Percentiles rank a stretch among this genome's conserved stretches.
Evolutionary conservation across 2,888 invertebrate species (phyloP).

Genomic region (Lithophane ornitopus): DNA sequence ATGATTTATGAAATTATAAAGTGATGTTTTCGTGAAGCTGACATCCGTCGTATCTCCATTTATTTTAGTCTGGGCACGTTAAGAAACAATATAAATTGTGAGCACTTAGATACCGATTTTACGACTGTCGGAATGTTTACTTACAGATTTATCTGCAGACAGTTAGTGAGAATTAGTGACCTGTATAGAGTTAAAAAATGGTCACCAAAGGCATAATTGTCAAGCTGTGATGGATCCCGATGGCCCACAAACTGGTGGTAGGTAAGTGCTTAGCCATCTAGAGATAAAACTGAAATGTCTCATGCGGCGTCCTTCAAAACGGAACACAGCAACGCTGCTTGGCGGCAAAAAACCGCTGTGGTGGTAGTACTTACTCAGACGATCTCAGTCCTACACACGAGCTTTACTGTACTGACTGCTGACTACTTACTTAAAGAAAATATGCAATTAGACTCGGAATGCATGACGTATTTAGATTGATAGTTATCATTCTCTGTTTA

Average conservation of each 20-base stretch:
- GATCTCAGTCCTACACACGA: no score
- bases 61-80: slow-evolving; percentile 23
- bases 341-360: neutral
- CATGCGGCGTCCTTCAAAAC: neutral
- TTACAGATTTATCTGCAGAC: slow-evolving; percentile 37
- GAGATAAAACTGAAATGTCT: neutral
- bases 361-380: neutral
- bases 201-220: neutral
- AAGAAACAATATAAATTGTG: slow-evolving; percentile 38
- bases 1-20: slow-evolving; percentile 15
- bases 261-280: neutral
- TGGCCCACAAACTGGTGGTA: neutral
- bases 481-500: slow-evolving; percentile 51
- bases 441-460: slow-evolving; percentile 24
- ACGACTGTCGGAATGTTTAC: slow-evolving; percentile 39
- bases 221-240: neutral
- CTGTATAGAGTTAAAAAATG: neutral
- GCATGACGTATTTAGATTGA: slow-evolving; percentile 29
- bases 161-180: slow-evolving; percentile 26
- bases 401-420: neutral
- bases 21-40: slow-evolving; percentile 24
- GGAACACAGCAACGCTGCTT: neutral
- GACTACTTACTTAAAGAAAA: neutral
- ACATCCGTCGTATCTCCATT: slow-evolving; percentile 30
- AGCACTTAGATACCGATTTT: slow-evolving; percentile 39